Conservation (phyloP, 64 coral and sea anemone species). For the Pocillopora verrucosa region DNA sequence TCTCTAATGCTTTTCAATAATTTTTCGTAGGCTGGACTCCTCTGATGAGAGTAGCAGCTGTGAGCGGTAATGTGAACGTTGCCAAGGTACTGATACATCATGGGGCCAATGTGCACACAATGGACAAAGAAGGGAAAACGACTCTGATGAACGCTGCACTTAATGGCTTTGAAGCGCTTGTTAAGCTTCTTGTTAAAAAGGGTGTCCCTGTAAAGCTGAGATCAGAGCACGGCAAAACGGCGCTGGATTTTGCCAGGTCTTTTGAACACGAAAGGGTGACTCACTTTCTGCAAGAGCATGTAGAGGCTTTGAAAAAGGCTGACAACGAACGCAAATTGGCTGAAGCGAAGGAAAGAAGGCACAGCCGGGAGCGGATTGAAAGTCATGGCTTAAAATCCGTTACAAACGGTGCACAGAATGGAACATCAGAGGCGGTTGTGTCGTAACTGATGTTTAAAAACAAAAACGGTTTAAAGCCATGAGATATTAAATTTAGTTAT, state of each 20-base stretch:
- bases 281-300: slow-evolving; percentile 67
- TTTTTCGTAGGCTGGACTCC: slow-evolving; percentile 85
- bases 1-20: not conserved
- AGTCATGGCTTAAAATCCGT: not conserved
- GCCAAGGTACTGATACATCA: slow-evolving; percentile 89
- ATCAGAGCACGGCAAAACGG: slow-evolving; percentile 87
- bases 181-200: slow-evolving; percentile 86
- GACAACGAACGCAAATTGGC: slow-evolving; percentile 66
- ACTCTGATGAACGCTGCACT: slow-evolving; percentile 92
- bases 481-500: too few species aligned
- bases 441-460: not conserved
- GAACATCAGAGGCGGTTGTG: not conserved
- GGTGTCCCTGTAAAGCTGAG: slow-evolving; percentile 67
- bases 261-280: slow-evolving; percentile 86
- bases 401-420: not conserved
- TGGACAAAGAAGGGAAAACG: slow-evolving; percentile 93
- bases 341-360: slow-evolving; percentile 49
- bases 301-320: slow-evolving; percentile 58
- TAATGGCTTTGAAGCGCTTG: slow-evolving; percentile 85
- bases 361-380: slow-evolving; percentile 4
- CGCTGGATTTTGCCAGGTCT: slow-evolving; percentile 87
- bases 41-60: slow-evolving; percentile 76
- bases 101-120: slow-evolving; percentile 79
- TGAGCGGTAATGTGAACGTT: slow-evolving; percentile 77
- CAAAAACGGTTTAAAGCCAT: too few species aligned